Base-by-base conservation (phyloP, 2,113 vertebrate species). In the Tachysurus fulvidraco region DNA sequence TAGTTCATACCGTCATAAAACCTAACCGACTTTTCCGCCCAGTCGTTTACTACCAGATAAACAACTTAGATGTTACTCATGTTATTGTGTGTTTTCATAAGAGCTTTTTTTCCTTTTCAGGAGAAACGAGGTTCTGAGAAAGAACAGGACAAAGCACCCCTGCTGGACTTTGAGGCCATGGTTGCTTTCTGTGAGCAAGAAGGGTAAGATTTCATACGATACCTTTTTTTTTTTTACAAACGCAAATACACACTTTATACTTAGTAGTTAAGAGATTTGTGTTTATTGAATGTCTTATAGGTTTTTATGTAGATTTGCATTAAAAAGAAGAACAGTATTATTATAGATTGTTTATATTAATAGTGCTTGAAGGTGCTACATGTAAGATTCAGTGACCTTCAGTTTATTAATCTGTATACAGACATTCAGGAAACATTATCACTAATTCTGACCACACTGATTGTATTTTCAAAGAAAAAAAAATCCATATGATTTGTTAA, bases 121-220 rank as follows among this genome's bases (percentile, higher is more conserved):
- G 94, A 93, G 85, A 98, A 97, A 89, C 95, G 97, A 25, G 97
- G 97, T 73, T 93, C 92, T 69, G 91, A 92, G 36, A 98, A 96
- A 89, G 95, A 97, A 1, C 91, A 91, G 0, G 97, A 98, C 91
- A 98, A 97, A 94, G 89, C 96, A 2, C 85, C 93, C 77, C 85
- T 99, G 59, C 88, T 84, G 44, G 97, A 97, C 89, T 99, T 99
- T 84, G 96, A 97, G 83, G 95, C 97, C 87, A 95, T 99, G 95
- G 97, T 97, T 91, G 93, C 90, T 76, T 99, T 96, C 94, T 99
- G 97, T 8, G 96, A 96, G 91, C 94, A 97, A 88, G 85, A 95
- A 83, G 85, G 91, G 95, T 96, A 81, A 94, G 95, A 54, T 50
- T 91, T 59, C 83, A 81, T 52, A 57, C 84, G 50, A 77, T 19